Evolutionary conservation across 2,113 vertebrate species (phyloP).

Genomic region (Pyxicephalus adspersus): DNA sequence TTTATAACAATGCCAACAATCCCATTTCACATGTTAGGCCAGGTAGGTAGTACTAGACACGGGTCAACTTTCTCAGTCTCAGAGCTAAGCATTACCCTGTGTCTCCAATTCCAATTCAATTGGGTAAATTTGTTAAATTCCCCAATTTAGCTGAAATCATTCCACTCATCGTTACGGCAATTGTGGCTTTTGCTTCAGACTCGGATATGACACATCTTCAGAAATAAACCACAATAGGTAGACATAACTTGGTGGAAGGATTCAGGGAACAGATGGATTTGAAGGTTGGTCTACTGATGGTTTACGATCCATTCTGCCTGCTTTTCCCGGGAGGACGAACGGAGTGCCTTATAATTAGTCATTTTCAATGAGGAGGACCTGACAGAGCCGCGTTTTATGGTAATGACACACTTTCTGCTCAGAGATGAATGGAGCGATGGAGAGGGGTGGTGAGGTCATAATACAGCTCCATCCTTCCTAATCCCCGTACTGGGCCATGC

Average conservation of each 20-base stretch:
- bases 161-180: no score
- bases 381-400: slow-evolving; percentile 6
- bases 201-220: background rate
- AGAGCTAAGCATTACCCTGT: no score
- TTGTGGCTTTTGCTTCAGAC: no score
- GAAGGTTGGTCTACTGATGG: background rate
- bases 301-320: background rate
- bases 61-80: no score
- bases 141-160: no score
- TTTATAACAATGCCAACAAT: no score
- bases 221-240: background rate
- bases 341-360: slow-evolving; percentile 25
- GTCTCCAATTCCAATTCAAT: no score
- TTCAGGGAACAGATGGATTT: background rate
- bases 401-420: slow-evolving; percentile 22
- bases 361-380: slow-evolving; percentile 16
- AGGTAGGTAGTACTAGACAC: no score
- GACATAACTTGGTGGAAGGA: background rate
- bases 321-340: background rate
- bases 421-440: slow-evolving; percentile 14
- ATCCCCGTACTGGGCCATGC: background rate
- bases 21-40: no score
- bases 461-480: background rate
- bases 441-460: slow-evolving; percentile 30
- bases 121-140: no score